Evolutionary conservation across 2,797 vertebrate genomes (phyloP).

Genomic region (Jordanella pulchra): DNA sequence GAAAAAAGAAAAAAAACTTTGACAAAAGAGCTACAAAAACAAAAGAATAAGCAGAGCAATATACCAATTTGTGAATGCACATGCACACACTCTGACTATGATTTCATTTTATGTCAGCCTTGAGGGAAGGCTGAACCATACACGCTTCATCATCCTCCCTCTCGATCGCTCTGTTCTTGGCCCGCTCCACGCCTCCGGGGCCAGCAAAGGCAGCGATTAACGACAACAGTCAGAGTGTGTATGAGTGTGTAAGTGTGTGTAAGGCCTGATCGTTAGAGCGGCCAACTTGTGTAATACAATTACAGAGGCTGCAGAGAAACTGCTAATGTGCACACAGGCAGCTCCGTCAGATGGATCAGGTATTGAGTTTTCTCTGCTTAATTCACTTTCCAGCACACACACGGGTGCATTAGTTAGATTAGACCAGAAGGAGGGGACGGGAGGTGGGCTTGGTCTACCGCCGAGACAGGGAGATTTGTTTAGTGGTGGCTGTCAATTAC

Average conservation of each 20-base stretch:
- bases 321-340: conserved; percentile 90
- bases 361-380: conserved; percentile 95
- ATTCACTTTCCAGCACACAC: conserved; percentile 93
- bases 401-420: conserved; percentile 95
- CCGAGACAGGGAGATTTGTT: conserved; percentile 83
- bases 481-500: conserved; percentile 89
- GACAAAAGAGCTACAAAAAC: conserved; percentile 52
- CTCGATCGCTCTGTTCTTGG: conserved; percentile 70
- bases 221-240: conserved; percentile 86
- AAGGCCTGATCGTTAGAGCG: conserved; percentile 88
- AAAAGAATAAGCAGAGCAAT: conserved; percentile 42
- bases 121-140: conserved; percentile 59
- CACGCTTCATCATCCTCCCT: conserved; percentile 66
- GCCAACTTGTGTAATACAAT: conserved; percentile 92
- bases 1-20: conserved; percentile 32
- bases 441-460: conserved; percentile 71
- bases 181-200: conserved; percentile 66
- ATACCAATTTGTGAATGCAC: conserved; percentile 31
- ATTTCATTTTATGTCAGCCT: conserved; percentile 65
- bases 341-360: conserved; percentile 89
- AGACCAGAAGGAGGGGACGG: conserved; percentile 69
- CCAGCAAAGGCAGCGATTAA: conserved; percentile 82
- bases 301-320: conserved; percentile 88
- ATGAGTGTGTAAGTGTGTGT: conserved; percentile 82
- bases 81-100: conserved; percentile 34